Evolutionary conservation across 2,888 invertebrate species (phyloP), one percentile per base, ranked within the genome.

Genomic region (Atethmia centrago): DNA sequence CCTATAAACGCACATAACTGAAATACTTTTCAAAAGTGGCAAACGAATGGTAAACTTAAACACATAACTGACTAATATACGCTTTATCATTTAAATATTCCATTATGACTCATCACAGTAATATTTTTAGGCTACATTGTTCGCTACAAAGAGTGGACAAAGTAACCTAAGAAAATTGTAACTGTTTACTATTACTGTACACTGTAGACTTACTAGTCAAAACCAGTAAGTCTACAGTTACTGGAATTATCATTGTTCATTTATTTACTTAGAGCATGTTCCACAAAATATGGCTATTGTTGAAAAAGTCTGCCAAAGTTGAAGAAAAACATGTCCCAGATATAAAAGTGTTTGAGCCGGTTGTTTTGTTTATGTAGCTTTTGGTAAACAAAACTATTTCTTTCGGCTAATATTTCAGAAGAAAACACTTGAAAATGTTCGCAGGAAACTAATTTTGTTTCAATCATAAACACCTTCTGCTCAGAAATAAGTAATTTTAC

Each of bases 351-450:
- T 59, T 47, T 59, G 55, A 65, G 31, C 7, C 40, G 4, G n/a
- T 68, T 59, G n/a, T 67, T 78, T 82, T 78, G 42, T 76, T 71
- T 63, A 12, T 53, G 36, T 58, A 36, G 31, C 12, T 71, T 71
- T 58, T 56, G 21, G 67, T 85, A 83, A 85, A 85, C 85, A 85
- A 74, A 81, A 79, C 74, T 73, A 85, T 85, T 80, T 61, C 71
- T 76, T 74, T 67, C 75, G 66, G 62, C 3, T 65, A n/a, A 82
- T 73, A 45, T 72, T 79, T 64, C 47, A 42, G 12, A 31, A 53
- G 53, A 49, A 64, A 65, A 67, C 21, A 64, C 59, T 53, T 55
- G 36, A 63, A 42, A 71, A 28, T 67, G 31, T 63, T 63, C 45
- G 21, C 14, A 3, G 21, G 21, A 21, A 28, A 21, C 28, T 47